A percentile compares a stretch with the other conserved stretches of the same genome.
phyloP scores from a whole-genome alignment of 1,140 invertebrate genomes.

The Drosophila oshimai region DNA sequence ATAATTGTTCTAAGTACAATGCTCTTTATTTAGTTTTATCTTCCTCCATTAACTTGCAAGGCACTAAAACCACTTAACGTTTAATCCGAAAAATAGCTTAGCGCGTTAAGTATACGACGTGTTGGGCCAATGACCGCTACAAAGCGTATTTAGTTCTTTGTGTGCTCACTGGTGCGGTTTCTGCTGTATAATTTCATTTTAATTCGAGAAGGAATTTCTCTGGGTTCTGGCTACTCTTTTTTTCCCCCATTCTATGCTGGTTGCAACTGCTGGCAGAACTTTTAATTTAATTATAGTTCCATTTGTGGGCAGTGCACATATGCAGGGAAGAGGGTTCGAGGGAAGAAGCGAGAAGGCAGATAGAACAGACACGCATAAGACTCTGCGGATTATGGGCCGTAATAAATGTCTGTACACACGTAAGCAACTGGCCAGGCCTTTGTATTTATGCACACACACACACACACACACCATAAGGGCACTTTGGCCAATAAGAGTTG shows the following conservation, averaged over 20 bases:
- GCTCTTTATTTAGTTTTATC: background rate
- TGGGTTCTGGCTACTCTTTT: slow-evolving; percentile 10
- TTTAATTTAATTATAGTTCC: slow-evolving; percentile 81
- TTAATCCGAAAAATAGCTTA: slow-evolving; percentile 66
- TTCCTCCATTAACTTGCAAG: background rate
- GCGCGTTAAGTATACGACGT: slow-evolving; percentile 66
- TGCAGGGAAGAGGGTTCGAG: background rate
- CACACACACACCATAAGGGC: slow-evolving; percentile 9
- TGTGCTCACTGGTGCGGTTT: slow-evolving; percentile 12
- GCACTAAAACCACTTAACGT: slow-evolving; percentile 36
- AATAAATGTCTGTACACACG: slow-evolving; percentile 70
- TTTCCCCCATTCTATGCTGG: background rate
- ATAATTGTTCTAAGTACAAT: background rate
- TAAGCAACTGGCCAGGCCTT: slow-evolving; percentile 55
- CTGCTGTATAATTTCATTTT: slow-evolving; percentile 47
- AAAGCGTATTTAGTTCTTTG: slow-evolving; percentile 18
- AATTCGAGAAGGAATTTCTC: slow-evolving; percentile 40
- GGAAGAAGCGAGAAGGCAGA: background rate
- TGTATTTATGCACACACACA: slow-evolving; percentile 47
- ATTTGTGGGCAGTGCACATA: slow-evolving; percentile 57
- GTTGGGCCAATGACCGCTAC: slow-evolving; percentile 40
- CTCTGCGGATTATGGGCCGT: slow-evolving; percentile 65
- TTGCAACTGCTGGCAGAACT: slow-evolving; percentile 61
- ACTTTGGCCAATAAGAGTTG: slow-evolving; percentile 57
- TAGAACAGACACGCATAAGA: slow-evolving; percentile 54